These are phyloP conservation scores for Atlantisia rogersi DNA, from an alignment of 2,113 vertebrate genomes.

Conservation along the genomic window DNA sequence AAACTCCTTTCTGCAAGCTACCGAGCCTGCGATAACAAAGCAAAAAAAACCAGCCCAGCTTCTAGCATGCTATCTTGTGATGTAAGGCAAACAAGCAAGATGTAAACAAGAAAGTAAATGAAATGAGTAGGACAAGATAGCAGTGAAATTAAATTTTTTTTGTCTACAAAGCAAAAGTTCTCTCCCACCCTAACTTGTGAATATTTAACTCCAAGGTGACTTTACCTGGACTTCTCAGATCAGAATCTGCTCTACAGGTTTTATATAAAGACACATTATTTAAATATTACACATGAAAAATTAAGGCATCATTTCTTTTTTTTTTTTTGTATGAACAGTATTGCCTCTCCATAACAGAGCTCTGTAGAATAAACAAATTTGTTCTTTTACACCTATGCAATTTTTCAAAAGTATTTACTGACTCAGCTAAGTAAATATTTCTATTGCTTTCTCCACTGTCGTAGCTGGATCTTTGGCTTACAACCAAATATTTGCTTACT, in stretches of 20 bases:
- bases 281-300: background rate
- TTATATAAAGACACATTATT: background rate
- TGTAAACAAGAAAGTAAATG: background rate
- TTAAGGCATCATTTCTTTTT: background rate
- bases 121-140: background rate
- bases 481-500: background rate
- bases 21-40: background rate
- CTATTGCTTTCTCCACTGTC: background rate
- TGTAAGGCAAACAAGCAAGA: background rate
- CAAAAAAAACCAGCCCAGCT: background rate
- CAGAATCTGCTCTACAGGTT: background rate
- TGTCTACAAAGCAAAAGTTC: background rate
- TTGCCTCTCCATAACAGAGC: background rate
- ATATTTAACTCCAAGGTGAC: background rate
- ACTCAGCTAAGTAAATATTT: background rate
- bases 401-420: background rate
- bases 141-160: background rate
- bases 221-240: background rate
- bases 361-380: background rate
- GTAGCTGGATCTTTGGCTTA: background rate
- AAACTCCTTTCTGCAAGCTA: background rate
- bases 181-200: background rate
- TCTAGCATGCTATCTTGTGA: background rate
- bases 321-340: background rate
- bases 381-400: background rate